Percentiles rank a stretch among this genome's conserved stretches.
Conservation (phyloP, 1,140 invertebrate species). For the Mactra quadrangularis region DNA sequence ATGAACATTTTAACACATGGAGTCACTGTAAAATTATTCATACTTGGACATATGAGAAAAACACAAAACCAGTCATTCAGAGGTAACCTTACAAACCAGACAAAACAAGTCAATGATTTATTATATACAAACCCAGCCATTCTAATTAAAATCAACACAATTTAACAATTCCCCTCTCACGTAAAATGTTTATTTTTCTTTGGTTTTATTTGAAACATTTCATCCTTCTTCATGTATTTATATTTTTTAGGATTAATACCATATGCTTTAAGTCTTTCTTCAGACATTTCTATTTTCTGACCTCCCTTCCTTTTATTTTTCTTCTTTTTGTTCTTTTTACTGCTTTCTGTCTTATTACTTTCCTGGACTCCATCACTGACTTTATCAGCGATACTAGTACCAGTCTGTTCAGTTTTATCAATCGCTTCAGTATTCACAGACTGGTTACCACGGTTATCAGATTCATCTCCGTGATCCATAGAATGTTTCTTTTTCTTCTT, state of each 20-base stretch:
- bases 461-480: slow-evolving; percentile 8
- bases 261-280: slow-evolving; percentile 92
- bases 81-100: no score
- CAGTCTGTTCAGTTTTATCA: not conserved
- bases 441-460: not conserved
- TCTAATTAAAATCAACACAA: no score
- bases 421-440: not conserved
- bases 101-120: no score
- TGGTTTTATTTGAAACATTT: slow-evolving; percentile 35
- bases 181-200: slow-evolving; percentile 1
- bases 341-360: slow-evolving; percentile 10
- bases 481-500: slow-evolving; percentile 65
- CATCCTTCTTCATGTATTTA: slow-evolving; percentile 76
- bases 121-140: no score
- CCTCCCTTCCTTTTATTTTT: slow-evolving; percentile 68
- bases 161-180: no score
- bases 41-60: no score
- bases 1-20: no score
- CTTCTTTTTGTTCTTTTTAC: slow-evolving; percentile 74
- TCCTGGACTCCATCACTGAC: not conserved
- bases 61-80: no score
- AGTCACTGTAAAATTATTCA: no score
- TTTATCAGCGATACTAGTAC: not conserved
- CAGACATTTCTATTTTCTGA: slow-evolving; percentile 83
- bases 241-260: slow-evolving; percentile 96